Conservation (phyloP, 53 echinoderm and acorn worm genomes). For the Glandiceps talaboti region DNA sequence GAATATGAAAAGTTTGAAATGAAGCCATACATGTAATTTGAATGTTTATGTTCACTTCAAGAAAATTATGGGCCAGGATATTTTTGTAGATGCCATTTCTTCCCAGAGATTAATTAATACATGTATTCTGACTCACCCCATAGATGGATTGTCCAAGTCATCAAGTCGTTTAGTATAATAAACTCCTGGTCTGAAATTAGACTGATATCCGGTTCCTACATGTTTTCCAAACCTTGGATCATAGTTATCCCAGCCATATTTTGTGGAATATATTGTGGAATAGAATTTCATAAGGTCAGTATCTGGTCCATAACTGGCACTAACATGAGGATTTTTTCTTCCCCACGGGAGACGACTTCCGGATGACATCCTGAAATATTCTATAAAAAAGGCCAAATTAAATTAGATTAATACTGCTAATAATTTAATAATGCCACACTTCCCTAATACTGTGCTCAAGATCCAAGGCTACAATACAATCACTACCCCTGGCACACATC, state of each 20-base stretch:
- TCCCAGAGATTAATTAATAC: too few species aligned
- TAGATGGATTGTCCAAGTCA: slow-evolving; percentile 89
- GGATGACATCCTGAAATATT: slow-evolving; percentile 31
- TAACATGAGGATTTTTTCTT: slow-evolving; percentile 61
- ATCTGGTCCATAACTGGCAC: slow-evolving; percentile 85
- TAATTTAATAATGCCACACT: too few species aligned
- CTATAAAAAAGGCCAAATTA: background rate
- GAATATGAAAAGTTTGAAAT: too few species aligned
- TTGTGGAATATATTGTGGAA: slow-evolving; percentile 70
- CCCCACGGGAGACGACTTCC: slow-evolving; percentile 78
- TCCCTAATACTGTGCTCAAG: too few species aligned
- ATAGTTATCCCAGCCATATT: slow-evolving; percentile 70
- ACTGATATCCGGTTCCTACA: slow-evolving; percentile 87
- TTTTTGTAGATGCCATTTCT: too few species aligned
- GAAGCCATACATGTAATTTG: too few species aligned
- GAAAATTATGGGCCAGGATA: too few species aligned
- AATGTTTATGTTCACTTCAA: too few species aligned
- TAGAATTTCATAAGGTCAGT: slow-evolving; percentile 97
- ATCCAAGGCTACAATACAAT: too few species aligned
- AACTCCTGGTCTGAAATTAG: slow-evolving; percentile 92
- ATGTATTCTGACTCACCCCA: too few species aligned
- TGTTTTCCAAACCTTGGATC: slow-evolving; percentile 77
- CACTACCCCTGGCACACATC: too few species aligned
- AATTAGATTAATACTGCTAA: too few species aligned
- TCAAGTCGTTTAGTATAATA: slow-evolving; percentile 86